These are phyloP conservation scores for Carposina sasakii DNA, from an alignment of 1,140 invertebrate species.

Conservation along the genomic window DNA sequence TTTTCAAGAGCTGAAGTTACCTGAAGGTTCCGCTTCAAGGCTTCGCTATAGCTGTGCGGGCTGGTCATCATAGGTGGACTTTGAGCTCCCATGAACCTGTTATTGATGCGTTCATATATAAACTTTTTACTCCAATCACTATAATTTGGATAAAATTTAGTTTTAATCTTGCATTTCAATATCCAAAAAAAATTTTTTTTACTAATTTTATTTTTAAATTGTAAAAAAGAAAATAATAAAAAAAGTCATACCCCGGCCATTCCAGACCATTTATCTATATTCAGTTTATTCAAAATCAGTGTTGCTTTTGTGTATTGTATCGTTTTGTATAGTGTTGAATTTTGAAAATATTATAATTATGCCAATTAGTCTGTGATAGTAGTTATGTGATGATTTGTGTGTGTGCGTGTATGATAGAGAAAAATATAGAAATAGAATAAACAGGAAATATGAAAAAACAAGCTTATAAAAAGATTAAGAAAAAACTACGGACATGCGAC, in stretches of 20 bases:
- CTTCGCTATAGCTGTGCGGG: constrained; percentile 69
- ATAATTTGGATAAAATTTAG: too few relatives aligned
- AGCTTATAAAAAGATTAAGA: constrained; percentile 46
- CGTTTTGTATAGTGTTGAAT: constrained; percentile 60
- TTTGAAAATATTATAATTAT: constrained; percentile 43
- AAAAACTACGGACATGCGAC: constrained; percentile 53
- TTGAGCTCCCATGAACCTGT: constrained; percentile 69
- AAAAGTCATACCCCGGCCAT: constrained; percentile 61
- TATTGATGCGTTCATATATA: neutral
- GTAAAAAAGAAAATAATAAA: constrained; percentile 32
- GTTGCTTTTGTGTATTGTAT: constrained; percentile 45
- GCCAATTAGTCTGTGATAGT: constrained; percentile 60
- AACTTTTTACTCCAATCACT: neutral
- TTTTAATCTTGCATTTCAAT: too few relatives aligned
- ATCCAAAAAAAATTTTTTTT: neutral
- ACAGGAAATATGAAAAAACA: constrained; percentile 51
- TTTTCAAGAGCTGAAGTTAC: too few relatives aligned
- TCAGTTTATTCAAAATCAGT: constrained; percentile 1
- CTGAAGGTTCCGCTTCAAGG: constrained; percentile 69
- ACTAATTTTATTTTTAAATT: constrained; percentile 8
- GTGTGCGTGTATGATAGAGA: constrained; percentile 44
- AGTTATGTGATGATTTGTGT: constrained; percentile 28
- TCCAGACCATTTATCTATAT: constrained; percentile 35
- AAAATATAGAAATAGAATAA: constrained; percentile 61
- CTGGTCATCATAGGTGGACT: constrained; percentile 70